A percentile compares a stretch with the other conserved stretches of the same genome.
These are phyloP conservation scores for Zoanthus sansibaricus DNA, from an alignment of 92 coral and sea anemone species.

Conservation along the genomic window DNA sequence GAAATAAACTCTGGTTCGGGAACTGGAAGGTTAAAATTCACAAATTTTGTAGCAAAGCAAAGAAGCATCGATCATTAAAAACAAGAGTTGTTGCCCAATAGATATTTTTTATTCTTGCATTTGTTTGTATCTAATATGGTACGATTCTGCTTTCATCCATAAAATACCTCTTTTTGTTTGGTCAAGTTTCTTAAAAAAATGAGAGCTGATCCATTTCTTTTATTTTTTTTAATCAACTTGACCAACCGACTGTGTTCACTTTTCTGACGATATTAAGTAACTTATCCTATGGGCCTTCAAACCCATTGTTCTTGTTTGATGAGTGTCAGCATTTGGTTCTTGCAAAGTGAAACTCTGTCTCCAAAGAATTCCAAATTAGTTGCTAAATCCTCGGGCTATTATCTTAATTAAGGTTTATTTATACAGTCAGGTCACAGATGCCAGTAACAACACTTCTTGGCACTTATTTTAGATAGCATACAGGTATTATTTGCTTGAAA, in stretches of 20 bases:
- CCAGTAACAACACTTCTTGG: neutral
- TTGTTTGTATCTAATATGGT: neutral
- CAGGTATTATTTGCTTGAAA: conserved; percentile 11
- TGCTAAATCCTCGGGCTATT: conserved; percentile 27
- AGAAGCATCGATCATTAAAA: neutral
- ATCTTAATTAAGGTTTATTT: neutral
- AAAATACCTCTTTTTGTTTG: neutral
- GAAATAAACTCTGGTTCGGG: neutral
- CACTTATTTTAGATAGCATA: neutral
- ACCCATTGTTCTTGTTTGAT: neutral
- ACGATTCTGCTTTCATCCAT: neutral
- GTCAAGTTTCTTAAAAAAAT: neutral
- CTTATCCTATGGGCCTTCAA: neutral
- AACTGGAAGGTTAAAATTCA: neutral
- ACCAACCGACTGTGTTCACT: neutral
- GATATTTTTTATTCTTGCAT: neutral
- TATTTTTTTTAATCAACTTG: conserved; percentile 5
- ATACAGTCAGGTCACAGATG: neutral
- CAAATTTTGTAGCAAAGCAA: no score
- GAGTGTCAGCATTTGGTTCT: neutral
- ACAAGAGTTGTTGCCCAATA: neutral
- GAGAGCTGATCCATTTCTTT: neutral
- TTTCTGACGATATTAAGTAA: neutral
- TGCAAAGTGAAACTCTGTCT: neutral
- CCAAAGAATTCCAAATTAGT: neutral